Percentiles rank a stretch among this genome's conserved stretches.
phyloP scores from a whole-genome alignment of 2,888 invertebrate species.

The Hyppa rectilinea region DNA sequence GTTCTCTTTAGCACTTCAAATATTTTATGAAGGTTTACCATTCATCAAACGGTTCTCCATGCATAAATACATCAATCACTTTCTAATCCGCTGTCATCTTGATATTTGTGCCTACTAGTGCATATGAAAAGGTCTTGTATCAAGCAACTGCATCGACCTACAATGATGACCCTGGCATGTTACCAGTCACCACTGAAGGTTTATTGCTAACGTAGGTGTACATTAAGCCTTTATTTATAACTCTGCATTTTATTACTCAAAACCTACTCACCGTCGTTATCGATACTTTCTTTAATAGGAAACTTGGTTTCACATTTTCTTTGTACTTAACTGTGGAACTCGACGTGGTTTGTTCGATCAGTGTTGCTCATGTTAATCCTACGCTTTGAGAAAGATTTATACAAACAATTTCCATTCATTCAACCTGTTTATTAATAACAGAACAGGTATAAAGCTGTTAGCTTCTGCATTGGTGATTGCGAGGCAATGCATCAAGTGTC shows the following conservation, averaged over 20 bases:
- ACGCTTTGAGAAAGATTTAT: slow-evolving; percentile 47
- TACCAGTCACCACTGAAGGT: slow-evolving; percentile 70
- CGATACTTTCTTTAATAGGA: slow-evolving; percentile 64
- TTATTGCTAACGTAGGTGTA: slow-evolving; percentile 70
- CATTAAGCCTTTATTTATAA: slow-evolving; percentile 63
- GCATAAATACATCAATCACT: slow-evolving; percentile 54
- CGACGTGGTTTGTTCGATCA: slow-evolving; percentile 24
- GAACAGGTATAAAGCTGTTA: slow-evolving; percentile 52
- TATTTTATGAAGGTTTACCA: slow-evolving; percentile 34
- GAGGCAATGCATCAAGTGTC: slow-evolving; percentile 58
- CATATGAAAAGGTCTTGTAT: slow-evolving; percentile 67
- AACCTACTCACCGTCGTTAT: slow-evolving; percentile 57
- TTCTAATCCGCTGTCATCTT: slow-evolving; percentile 64
- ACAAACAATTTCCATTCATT: slow-evolving; percentile 44
- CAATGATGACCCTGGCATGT: slow-evolving; percentile 71
- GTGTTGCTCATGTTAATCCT: slow-evolving; percentile 30
- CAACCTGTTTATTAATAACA: slow-evolving; percentile 49
- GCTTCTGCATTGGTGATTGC: slow-evolving; percentile 51
- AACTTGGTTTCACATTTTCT: slow-evolving; percentile 55
- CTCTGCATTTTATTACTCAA: slow-evolving; percentile 58
- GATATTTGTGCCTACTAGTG: slow-evolving; percentile 63
- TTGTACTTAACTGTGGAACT: slow-evolving; percentile 26
- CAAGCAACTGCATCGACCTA: slow-evolving; percentile 73
- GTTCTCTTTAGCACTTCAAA: slow-evolving; percentile 23
- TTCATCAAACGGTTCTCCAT: slow-evolving; percentile 33